Percentiles rank a stretch among this genome's conserved stretches.
phyloP scores from a whole-genome alignment of 2,113 vertebrate species.

The Calonectris borealis region DNA sequence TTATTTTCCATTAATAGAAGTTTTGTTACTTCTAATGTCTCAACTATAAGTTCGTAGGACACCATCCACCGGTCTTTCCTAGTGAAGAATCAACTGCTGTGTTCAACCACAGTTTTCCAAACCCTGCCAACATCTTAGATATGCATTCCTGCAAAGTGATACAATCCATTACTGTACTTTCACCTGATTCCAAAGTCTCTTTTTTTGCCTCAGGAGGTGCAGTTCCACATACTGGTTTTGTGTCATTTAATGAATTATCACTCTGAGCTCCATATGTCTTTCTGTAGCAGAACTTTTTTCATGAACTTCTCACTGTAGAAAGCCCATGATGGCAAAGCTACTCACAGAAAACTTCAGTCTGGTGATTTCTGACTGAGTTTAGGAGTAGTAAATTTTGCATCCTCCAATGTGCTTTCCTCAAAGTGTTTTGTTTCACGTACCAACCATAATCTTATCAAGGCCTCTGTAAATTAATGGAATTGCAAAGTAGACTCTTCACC shows the following conservation, averaged over 20 bases:
- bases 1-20: not conserved
- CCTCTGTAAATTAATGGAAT: not conserved
- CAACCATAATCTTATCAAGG: not conserved
- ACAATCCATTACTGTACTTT: not conserved
- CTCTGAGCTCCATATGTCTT: not conserved
- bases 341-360: not conserved
- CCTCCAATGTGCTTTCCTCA: not conserved
- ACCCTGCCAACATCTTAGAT: not conserved
- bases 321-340: not conserved
- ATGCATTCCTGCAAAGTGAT: not conserved
- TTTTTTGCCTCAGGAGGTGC: not conserved
- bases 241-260: not conserved
- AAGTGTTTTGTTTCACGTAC: not conserved
- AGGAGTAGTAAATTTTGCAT: not conserved
- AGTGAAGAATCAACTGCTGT: not conserved
- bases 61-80: not conserved
- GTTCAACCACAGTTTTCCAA: not conserved
- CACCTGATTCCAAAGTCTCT: not conserved
- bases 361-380: not conserved
- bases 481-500: not conserved
- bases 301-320: not conserved
- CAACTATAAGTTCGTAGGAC: not conserved
- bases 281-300: not conserved
- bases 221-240: not conserved
- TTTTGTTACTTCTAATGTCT: not conserved